These are phyloP conservation scores for Neogobius melanostomus DNA, from an alignment of 2,113 vertebrate genomes.

Conservation along the genomic window DNA sequence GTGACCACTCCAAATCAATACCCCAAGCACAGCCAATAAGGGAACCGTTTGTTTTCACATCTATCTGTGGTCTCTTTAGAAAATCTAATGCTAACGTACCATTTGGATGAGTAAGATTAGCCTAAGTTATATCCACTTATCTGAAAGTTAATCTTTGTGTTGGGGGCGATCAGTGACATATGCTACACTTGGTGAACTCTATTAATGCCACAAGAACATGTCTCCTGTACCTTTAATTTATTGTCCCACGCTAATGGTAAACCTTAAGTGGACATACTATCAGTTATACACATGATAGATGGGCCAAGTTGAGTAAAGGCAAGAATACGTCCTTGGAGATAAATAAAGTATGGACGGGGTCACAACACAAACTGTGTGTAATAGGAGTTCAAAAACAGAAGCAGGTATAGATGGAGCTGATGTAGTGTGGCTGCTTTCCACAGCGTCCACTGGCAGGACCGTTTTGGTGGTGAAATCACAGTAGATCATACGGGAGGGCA, in stretches of 20 bases:
- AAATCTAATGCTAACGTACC: slow-evolving; percentile 30
- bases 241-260: slow-evolving; percentile 52
- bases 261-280: slow-evolving; percentile 37
- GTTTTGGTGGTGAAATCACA: slow-evolving; percentile 56
- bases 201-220: slow-evolving; percentile 35
- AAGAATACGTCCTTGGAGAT: slow-evolving; percentile 33
- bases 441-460: slow-evolving; percentile 49
- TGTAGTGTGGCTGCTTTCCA: slow-evolving; percentile 65
- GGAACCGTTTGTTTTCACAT: slow-evolving; percentile 51
- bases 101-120: slow-evolving; percentile 40
- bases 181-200: slow-evolving; percentile 42
- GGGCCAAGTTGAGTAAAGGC: slow-evolving; percentile 30
- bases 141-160: slow-evolving; percentile 46
- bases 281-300: slow-evolving; percentile 34
- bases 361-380: slow-evolving; percentile 46
- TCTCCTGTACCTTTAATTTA: slow-evolving; percentile 32
- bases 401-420: slow-evolving; percentile 54
- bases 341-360: slow-evolving; percentile 56
- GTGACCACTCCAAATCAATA: slow-evolving; percentile 56
- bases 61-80: slow-evolving; percentile 48
- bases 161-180: slow-evolving; percentile 47
- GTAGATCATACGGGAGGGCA: slow-evolving; percentile 65
- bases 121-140: slow-evolving; percentile 56
- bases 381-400: slow-evolving; percentile 52
- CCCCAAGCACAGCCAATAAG: slow-evolving; percentile 31